Conservation (phyloP, 2,113 vertebrate genomes). For the Oceanodroma tethys region DNA sequence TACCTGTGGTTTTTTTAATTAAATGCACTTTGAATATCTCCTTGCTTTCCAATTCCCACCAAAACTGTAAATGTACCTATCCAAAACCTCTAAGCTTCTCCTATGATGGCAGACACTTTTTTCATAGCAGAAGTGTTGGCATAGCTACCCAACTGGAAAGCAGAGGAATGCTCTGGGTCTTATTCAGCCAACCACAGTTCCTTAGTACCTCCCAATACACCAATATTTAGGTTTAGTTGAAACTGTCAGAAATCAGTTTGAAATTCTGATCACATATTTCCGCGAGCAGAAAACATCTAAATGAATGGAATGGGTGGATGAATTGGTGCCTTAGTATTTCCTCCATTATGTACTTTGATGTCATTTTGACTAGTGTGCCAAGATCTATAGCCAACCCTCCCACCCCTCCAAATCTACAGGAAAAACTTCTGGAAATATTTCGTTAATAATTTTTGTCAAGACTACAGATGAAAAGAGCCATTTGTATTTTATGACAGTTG, state of each 20-base stretch:
- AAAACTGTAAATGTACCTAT: not conserved
- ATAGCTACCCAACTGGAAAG: not conserved
- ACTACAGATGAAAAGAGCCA: not conserved
- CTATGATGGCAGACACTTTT: not conserved
- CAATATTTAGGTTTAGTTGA: not conserved
- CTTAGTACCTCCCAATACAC: not conserved
- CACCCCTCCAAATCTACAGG: not conserved
- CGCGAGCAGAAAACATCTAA: not conserved
- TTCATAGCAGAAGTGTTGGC: not conserved
- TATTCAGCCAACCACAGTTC: not conserved
- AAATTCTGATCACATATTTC: not conserved
- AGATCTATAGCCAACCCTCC: not conserved
- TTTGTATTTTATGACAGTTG: slow-evolving; percentile 3
- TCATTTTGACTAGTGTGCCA: not conserved
- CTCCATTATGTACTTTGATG: not conserved
- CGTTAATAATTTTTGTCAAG: not conserved
- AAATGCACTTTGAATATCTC: not conserved
- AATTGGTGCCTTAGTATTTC: not conserved
- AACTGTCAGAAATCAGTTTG: not conserved
- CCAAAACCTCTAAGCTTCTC: not conserved
- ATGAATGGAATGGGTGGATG: not conserved
- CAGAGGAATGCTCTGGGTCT: not conserved
- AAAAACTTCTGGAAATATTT: not conserved
- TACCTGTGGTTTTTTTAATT: not conserved
- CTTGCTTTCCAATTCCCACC: not conserved